phyloP scores from a whole-genome alignment of 2,888 invertebrate species.

The Agriopis aurantiaria region DNA sequence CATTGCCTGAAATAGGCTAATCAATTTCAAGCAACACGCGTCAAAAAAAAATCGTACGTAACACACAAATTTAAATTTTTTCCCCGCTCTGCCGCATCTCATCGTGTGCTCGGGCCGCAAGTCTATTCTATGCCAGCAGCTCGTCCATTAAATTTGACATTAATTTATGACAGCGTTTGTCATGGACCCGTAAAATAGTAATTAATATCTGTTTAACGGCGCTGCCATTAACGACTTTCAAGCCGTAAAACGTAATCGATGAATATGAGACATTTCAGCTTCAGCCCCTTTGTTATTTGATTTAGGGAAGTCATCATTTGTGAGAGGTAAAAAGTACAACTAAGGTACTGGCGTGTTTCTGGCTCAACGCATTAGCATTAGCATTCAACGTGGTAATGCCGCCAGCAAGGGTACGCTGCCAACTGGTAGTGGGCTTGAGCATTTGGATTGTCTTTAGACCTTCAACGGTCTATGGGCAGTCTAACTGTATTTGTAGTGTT shows the following conservation, averaged over 20 bases:
- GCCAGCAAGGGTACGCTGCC: no score
- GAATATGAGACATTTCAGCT: constrained; percentile 39
- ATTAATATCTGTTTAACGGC: constrained; percentile 58
- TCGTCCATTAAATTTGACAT: constrained; percentile 43
- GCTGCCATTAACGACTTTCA: constrained; percentile 51
- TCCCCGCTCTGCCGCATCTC: not conserved
- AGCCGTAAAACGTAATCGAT: constrained; percentile 53
- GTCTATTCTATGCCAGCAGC: not conserved
- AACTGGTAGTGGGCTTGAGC: no score
- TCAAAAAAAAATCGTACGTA: not conserved
- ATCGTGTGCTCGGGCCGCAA: not conserved
- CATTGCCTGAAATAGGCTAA: no score
- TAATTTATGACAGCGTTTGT: constrained; percentile 50
- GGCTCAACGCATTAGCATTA: no score
- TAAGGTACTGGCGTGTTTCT: no score
- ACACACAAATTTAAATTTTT: not conserved
- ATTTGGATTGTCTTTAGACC: no score
- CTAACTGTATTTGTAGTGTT: no score
- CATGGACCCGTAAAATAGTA: constrained; percentile 52
- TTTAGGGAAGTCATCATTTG: constrained; percentile 20
- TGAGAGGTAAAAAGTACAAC: no score
- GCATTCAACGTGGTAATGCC: no score
- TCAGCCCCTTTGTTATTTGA: constrained; percentile 35
- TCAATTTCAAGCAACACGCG: no score
- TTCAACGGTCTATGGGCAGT: no score